phyloP scores from a whole-genome alignment of 2,888 invertebrate genomes.

The Thalpophila matura region DNA sequence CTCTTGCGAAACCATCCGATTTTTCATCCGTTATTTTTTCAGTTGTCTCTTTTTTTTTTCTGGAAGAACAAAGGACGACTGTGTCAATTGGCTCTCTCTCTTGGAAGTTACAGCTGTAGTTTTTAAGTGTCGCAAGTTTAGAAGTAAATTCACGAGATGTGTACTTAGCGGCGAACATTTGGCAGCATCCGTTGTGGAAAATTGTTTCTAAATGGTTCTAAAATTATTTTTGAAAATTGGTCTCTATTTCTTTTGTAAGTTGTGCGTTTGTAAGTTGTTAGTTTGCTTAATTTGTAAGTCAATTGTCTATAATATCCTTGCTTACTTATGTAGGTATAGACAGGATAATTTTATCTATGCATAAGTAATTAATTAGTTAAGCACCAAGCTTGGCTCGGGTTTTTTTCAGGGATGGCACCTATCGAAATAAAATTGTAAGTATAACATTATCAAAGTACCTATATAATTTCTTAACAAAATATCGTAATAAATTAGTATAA shows the following conservation, averaged over 20 bases:
- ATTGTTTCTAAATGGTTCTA: constrained; percentile 16
- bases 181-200: constrained; percentile 14
- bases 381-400: no score
- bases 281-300: no score
- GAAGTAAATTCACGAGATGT: constrained; percentile 39
- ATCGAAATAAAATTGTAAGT: no score
- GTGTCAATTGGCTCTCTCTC: constrained; percentile 57
- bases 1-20: constrained; percentile 26
- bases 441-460: no score
- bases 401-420: no score
- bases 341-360: no score
- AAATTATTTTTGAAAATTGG: constrained; percentile 24
- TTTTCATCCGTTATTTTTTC: constrained; percentile 50
- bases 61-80: constrained; percentile 19
- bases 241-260: constrained; percentile 14
- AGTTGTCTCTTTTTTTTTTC: constrained; percentile 14
- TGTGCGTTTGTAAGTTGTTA: no score
- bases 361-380: no score
- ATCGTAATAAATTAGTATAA: no score
- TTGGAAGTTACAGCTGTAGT: constrained; percentile 41
- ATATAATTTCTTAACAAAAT: no score
- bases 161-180: constrained; percentile 25
- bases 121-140: constrained; percentile 42
- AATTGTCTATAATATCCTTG: no score
- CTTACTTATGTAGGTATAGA: no score